phyloP scores from a whole-genome alignment of 23 tunicate genomes.

The Ascidia mentula region DNA sequence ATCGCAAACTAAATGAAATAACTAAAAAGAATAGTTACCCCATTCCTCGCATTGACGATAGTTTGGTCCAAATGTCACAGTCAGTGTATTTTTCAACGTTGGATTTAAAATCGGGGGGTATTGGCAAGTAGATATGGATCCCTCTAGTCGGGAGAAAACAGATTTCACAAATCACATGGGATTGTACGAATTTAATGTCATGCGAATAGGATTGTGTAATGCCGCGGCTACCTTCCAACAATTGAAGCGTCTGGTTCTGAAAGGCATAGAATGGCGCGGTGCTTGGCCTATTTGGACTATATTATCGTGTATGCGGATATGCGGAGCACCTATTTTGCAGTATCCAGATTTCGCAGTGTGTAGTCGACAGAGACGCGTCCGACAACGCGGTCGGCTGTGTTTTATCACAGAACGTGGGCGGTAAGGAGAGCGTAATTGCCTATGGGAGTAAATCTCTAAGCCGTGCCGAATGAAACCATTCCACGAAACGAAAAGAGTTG shows the following conservation, averaged over 20 bases:
- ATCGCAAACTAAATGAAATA: not conserved
- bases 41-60: not conserved
- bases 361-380: slow-evolving; percentile 32
- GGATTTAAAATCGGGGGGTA: slow-evolving; percentile 2
- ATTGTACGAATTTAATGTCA: slow-evolving; percentile 14
- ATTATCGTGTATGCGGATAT: not conserved
- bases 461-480: not conserved
- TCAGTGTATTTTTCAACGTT: slow-evolving; percentile 12
- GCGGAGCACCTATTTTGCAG: not conserved
- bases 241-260: not conserved
- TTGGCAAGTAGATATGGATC: slow-evolving; percentile 13
- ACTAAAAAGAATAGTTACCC: not conserved
- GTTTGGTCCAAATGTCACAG: not conserved
- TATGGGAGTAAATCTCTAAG: slow-evolving; percentile 22
- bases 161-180: slow-evolving; percentile 11
- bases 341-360: slow-evolving; percentile 4
- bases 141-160: too few species aligned
- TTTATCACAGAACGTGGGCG: slow-evolving; percentile 15
- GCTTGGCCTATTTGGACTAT: not conserved
- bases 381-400: slow-evolving; percentile 37
- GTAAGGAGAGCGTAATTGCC: slow-evolving; percentile 16
- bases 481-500: not conserved
- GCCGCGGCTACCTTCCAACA: not conserved
- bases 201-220: slow-evolving; percentile 12
- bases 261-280: slow-evolving; percentile 3